Conservation (phyloP, 2,888 invertebrate genomes). For the Strigamia transsilvanica region DNA sequence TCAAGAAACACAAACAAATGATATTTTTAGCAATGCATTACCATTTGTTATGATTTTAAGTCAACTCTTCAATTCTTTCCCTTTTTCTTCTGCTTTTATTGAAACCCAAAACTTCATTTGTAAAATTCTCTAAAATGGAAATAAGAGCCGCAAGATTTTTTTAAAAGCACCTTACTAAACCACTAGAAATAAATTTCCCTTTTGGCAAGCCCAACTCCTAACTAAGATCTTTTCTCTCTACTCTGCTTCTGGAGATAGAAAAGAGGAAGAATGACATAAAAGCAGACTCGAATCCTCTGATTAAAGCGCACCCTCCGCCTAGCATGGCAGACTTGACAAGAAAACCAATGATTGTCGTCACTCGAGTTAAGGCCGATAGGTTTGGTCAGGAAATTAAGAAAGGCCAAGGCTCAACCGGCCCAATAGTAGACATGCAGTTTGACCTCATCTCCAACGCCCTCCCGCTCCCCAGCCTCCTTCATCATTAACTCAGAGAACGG, state of each 20-base stretch:
- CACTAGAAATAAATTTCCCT: constrained; percentile 11
- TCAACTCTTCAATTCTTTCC: not conserved
- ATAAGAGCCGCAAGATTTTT: not conserved
- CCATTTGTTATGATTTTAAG: not conserved
- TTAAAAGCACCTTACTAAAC: not conserved
- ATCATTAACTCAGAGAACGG: constrained; percentile 13
- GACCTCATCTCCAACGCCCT: not conserved
- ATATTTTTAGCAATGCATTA: not conserved
- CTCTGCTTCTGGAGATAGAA: not conserved
- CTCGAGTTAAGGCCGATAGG: constrained; percentile 31
- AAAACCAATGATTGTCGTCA: constrained; percentile 42
- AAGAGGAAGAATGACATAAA: not conserved
- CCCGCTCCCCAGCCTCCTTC: not conserved
- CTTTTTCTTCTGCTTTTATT: not conserved
- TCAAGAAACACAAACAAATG: not conserved
- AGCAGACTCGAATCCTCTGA: constrained; percentile 1
- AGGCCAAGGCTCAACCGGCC: constrained; percentile 37
- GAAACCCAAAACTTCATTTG: not conserved
- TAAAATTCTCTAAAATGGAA: not conserved
- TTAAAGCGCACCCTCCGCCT: constrained; percentile 21
- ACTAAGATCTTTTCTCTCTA: not conserved
- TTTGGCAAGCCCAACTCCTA: not conserved
- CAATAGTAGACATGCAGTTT: constrained; percentile 36
- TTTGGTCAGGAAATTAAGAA: constrained; percentile 37
- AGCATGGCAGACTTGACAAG: not conserved